phyloP scores from a whole-genome alignment of 2,888 invertebrate genomes.

The Clepsis dumicolana region DNA sequence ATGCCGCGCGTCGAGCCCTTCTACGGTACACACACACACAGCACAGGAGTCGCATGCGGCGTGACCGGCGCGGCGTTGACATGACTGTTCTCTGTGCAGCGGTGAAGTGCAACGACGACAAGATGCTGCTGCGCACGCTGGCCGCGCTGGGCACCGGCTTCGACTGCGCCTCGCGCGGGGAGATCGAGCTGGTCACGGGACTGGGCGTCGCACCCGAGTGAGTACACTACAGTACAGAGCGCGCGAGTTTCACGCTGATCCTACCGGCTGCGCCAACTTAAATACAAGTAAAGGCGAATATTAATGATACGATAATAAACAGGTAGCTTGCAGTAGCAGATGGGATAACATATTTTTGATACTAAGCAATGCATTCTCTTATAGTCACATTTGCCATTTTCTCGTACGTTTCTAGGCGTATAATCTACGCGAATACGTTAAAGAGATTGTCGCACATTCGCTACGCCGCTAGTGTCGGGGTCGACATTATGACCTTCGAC shows the following conservation, averaged over 20 bases:
- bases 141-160: constrained; percentile 96
- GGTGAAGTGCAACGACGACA: constrained; percentile 98
- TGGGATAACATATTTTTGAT: not conserved
- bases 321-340: not conserved
- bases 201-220: constrained; percentile 90
- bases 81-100: constrained; percentile 78
- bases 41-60: constrained; percentile 60
- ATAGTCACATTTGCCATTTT: no score
- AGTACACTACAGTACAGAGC: constrained; percentile 53
- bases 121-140: constrained; percentile 92
- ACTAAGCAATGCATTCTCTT: no score
- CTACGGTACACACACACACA: constrained; percentile 93
- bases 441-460: constrained; percentile 96
- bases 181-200: constrained; percentile 93
- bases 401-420: constrained; percentile 87
- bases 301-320: no score
- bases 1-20: constrained; percentile 95
- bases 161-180: constrained; percentile 98
- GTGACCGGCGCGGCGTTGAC: not conserved
- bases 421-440: constrained; percentile 98
- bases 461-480: constrained; percentile 91
- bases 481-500: constrained; percentile 96
- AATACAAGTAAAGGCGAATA: not conserved
- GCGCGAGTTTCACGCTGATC: not conserved
- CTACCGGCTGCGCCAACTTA: not conserved